These are phyloP conservation scores for Arge pagana DNA, from an alignment of 2,888 invertebrate species.

Conservation along the genomic window DNA sequence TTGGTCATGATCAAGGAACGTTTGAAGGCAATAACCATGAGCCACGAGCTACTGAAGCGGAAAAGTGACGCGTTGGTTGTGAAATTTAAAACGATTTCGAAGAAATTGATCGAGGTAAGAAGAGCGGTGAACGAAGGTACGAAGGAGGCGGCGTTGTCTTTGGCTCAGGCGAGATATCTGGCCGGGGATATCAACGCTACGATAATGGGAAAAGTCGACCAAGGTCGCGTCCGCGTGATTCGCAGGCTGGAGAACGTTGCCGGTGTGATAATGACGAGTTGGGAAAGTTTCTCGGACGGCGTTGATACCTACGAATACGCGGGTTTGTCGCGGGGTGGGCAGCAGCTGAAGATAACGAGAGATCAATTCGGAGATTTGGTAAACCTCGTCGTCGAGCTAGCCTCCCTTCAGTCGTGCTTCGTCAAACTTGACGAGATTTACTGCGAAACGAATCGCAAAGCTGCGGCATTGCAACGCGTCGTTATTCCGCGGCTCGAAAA, in stretches of 20 bases:
- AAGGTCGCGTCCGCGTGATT: not conserved
- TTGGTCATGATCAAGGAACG: constrained; percentile 3
- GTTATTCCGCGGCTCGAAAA: constrained; percentile 5
- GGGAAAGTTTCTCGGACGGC: constrained; percentile 1
- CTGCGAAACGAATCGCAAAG: not conserved
- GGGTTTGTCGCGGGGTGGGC: constrained; percentile 17
- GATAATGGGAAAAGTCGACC: constrained; percentile 2
- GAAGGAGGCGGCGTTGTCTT: constrained; percentile 6
- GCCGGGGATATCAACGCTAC: constrained; percentile 11
- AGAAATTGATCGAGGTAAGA: not conserved
- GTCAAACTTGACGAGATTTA: not conserved
- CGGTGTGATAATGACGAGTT: constrained; percentile 4
- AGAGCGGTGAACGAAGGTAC: constrained; percentile 1
- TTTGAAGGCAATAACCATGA: not conserved
- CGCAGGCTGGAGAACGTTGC: constrained; percentile 2
- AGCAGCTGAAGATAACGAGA: constrained; percentile 45
- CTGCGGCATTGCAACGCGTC: constrained; percentile 1
- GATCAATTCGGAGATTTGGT: not conserved
- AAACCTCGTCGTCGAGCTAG: not conserved
- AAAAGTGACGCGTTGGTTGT: constrained; percentile 1
- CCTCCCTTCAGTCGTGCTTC: constrained; percentile 4
- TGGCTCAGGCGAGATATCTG: constrained; percentile 6
- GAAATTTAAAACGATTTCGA: not conserved
- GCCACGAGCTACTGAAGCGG: not conserved
- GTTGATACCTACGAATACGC: constrained; percentile 3